These are phyloP conservation scores for Pelobates fuscus DNA, from an alignment of 2,113 vertebrate species.

Conservation along the genomic window DNA sequence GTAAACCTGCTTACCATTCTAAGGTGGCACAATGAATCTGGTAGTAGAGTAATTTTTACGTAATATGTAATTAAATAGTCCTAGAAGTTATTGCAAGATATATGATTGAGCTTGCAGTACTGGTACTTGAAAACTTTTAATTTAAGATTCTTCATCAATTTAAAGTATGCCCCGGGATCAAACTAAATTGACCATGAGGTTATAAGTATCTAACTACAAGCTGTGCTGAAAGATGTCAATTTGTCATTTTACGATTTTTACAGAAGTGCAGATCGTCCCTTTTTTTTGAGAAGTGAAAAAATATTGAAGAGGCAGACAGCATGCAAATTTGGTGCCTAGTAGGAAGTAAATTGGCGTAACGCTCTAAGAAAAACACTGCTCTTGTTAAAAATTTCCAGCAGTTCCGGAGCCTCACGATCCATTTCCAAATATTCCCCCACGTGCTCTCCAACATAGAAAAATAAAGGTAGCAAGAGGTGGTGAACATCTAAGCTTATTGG, in stretches of 20 bases:
- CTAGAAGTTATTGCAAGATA: conserved; percentile 6
- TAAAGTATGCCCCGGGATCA: conserved; percentile 29
- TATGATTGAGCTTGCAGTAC: conserved; percentile 8
- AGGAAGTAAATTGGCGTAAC: background rate
- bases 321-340: background rate
- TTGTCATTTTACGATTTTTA: conserved; percentile 34
- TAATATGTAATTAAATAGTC: no score
- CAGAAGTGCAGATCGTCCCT: background rate
- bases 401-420: background rate
- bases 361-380: background rate
- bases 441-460: background rate
- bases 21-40: no score
- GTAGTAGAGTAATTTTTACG: no score
- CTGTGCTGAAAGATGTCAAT: conserved; percentile 38
- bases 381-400: background rate
- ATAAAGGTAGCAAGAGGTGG: background rate
- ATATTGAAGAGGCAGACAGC: background rate
- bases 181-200: conserved; percentile 41
- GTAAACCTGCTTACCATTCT: no score
- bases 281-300: background rate
- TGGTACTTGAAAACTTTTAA: conserved; percentile 25
- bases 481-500: conserved; percentile 21
- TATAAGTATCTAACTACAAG: conserved; percentile 37
- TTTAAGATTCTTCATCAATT: conserved; percentile 22
- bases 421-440: background rate